phyloP scores from a whole-genome alignment of 1,140 invertebrate genomes.

The Leptinotarsa texana region DNA sequence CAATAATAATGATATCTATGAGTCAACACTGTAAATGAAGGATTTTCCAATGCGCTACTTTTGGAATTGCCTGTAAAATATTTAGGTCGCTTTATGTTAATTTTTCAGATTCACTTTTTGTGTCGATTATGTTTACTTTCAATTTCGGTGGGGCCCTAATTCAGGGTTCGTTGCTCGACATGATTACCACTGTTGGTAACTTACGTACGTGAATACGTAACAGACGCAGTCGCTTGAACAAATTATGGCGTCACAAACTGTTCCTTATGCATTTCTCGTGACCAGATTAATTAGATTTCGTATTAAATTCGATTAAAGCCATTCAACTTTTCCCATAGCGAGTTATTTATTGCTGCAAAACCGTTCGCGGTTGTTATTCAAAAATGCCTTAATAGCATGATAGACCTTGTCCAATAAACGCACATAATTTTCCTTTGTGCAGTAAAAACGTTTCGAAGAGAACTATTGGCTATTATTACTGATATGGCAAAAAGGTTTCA shows the following conservation, averaged over 20 bases:
- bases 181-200: too few relatives aligned
- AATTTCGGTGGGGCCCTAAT: too few relatives aligned
- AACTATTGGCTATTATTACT: background rate
- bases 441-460: background rate
- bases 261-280: background rate
- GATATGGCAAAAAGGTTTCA: background rate
- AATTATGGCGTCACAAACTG: background rate
- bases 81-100: too few relatives aligned
- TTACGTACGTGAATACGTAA: too few relatives aligned
- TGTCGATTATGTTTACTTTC: too few relatives aligned
- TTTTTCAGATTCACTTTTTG: too few relatives aligned
- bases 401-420: background rate
- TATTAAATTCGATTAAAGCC: background rate
- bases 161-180: too few relatives aligned
- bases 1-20: too few relatives aligned
- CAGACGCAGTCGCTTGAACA: background rate
- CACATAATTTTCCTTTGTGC: conserved; percentile 3
- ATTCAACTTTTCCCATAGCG: background rate
- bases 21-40: too few relatives aligned
- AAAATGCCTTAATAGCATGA: background rate
- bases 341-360: background rate
- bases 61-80: too few relatives aligned
- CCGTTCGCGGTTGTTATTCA: background rate
- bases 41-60: too few relatives aligned
- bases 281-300: conserved; percentile 2